Evolutionary conservation across 92 coral and sea anemone species (phyloP), one percentile per base, ranked within the genome.

Genomic region (Desmophyllum pertusum): DNA sequence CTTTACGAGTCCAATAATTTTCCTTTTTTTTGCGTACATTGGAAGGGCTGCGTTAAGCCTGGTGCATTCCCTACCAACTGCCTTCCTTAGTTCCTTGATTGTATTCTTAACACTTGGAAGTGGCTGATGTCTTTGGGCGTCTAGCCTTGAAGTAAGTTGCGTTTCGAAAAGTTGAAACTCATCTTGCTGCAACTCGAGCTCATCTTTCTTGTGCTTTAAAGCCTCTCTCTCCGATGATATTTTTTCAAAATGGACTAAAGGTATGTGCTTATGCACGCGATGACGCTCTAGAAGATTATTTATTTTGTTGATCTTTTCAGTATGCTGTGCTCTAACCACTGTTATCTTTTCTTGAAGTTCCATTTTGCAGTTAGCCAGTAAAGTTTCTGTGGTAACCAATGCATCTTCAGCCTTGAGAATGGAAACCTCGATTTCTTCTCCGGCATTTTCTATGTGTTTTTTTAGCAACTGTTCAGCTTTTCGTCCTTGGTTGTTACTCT

Each of bases 11-110:
- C 91, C 80, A 48, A 86, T 53, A 53, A 96, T 92, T 11, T 67
- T 83, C 29, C 84, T 81, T 72, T 90, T 95, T 59, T 76, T 87
- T 17, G 95, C 99, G 87, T 96, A 96, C 63, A 96, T 90, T 5
- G 99, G 99, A 36, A 96, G 93, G 15, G 93, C 95, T 55, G 75
- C 78, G 10, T 76, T 88, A 27, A 94, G 78, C 77, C 94, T 86
- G 21, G 57, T 86, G 29, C 88, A 80, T 76, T 96, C 99, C 76
- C 99, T 79, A 1, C 81, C 81, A 55, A 94, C 81, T 29, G 83
- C 72, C 1, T 84, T 84, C 69, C 81, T 82, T 11, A 88, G 45
- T 52, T 83, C 77, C 66, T 62, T 83, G 29, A 90, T 40, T 10
- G 39, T 37, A 35, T 77, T 61, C 78, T 43, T 51, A 27, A 65